Percentiles rank a stretch among this genome's conserved stretches.
Conservation (phyloP, 2,888 invertebrate genomes). For the Sialis lutaria region DNA sequence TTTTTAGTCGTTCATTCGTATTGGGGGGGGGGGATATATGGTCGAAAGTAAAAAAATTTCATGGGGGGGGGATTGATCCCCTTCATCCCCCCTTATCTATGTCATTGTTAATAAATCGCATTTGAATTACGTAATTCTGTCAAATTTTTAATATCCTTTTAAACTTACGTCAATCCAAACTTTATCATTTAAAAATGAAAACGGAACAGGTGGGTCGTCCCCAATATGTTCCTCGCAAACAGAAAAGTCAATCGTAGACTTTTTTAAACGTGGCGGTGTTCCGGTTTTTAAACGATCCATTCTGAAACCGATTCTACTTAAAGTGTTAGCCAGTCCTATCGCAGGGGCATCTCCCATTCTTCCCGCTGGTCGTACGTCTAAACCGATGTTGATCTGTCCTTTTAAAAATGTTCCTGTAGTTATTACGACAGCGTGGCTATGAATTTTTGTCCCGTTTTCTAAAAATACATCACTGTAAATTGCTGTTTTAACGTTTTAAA, state of each 20-base stretch:
- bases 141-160: no score
- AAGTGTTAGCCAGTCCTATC: constrained; percentile 55
- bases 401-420: constrained; percentile 82
- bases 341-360: constrained; percentile 64
- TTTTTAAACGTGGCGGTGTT: constrained; percentile 65
- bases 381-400: constrained; percentile 69
- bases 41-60: no score
- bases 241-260: constrained; percentile 46
- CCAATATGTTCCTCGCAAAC: constrained; percentile 34
- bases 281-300: constrained; percentile 75
- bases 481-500: no score
- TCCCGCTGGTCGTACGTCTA: constrained; percentile 58
- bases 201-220: constrained; percentile 54
- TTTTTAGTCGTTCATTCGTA: no score
- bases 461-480: constrained; percentile 10
- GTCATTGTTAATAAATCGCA: no score
- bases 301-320: constrained; percentile 49
- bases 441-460: constrained; percentile 39
- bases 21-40: no score
- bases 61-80: no score
- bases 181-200: constrained; percentile 58
- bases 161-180: constrained; percentile 55
- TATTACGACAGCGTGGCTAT: constrained; percentile 51
- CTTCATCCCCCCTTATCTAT: no score
- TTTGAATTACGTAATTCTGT: no score